phyloP scores from a whole-genome alignment of 2,113 vertebrate genomes.

The Pogona vitticeps region DNA sequence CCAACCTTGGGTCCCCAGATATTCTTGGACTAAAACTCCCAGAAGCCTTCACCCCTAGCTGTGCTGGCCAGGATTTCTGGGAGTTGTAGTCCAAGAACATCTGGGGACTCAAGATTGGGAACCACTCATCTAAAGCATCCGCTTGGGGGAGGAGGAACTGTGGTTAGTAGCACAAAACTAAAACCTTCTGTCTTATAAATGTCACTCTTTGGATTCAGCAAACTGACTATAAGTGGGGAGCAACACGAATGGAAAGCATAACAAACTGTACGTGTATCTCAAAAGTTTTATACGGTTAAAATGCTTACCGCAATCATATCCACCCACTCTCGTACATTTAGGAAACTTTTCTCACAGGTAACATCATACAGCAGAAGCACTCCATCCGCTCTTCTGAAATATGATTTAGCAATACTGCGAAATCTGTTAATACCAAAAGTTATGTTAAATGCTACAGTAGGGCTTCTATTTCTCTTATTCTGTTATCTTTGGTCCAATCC shows the following conservation, averaged over 20 bases:
- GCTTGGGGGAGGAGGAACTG: neutral
- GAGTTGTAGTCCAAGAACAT: too few species aligned
- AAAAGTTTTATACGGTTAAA: neutral
- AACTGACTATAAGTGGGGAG: neutral
- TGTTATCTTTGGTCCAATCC: neutral
- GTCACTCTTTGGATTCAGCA: neutral
- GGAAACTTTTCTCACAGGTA: conserved; percentile 91
- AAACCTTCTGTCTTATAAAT: too few species aligned
- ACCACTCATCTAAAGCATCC: too few species aligned
- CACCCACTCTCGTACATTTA: conserved; percentile 94
- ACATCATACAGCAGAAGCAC: conserved; percentile 93
- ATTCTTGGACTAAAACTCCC: too few species aligned
- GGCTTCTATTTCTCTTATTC: neutral
- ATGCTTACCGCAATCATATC: conserved; percentile 92
- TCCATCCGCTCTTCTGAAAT: conserved; percentile 94
- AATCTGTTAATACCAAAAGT: conserved; percentile 77
- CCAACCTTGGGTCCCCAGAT: too few species aligned
- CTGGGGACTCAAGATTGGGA: too few species aligned
- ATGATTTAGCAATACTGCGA: conserved; percentile 95
- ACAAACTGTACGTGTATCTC: neutral
- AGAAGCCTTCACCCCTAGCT: too few species aligned
- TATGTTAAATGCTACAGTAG: neutral
- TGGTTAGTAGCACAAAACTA: neutral
- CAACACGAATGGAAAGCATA: neutral
- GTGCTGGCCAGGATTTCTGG: too few species aligned